Evolutionary conservation across 2,797 vertebrate genomes (phyloP).

Genomic region (Rhadinocentrus ornatus): DNA sequence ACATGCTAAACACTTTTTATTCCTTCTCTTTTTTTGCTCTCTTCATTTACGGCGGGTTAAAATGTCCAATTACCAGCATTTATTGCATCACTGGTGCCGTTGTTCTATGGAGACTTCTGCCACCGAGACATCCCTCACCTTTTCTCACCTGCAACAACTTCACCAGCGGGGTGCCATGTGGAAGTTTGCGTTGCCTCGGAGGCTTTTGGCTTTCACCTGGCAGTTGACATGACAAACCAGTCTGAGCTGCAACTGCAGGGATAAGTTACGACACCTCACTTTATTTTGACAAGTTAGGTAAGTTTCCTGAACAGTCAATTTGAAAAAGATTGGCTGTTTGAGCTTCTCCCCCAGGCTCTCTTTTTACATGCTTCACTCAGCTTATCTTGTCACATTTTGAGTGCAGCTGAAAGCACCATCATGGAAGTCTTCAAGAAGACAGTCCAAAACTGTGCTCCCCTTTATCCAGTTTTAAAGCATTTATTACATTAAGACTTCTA

Average conservation of each 20-base stretch:
- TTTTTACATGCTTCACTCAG: slow-evolving; percentile 4
- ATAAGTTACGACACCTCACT: background rate
- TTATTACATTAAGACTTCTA: background rate
- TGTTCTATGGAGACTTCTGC: slow-evolving; percentile 2
- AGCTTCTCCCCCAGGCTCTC: background rate
- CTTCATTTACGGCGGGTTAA: background rate
- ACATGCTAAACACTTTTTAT: slow-evolving; percentile 1
- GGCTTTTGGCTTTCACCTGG: background rate
- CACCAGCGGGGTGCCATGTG: background rate
- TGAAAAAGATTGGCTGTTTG: slow-evolving; percentile 1
- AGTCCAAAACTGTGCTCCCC: background rate
- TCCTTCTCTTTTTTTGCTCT: background rate
- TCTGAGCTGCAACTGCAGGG: background rate
- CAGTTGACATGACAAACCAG: slow-evolving; percentile 13
- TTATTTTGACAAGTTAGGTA: background rate
- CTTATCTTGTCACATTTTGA: background rate
- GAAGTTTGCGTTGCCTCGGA: background rate
- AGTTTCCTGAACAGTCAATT: slow-evolving; percentile 3
- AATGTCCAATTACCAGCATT: background rate
- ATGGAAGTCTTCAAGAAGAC: background rate
- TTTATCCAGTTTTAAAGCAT: background rate
- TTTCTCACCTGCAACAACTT: slow-evolving; percentile 1
- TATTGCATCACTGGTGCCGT: no score
- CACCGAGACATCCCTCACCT: background rate
- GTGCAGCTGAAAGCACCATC: background rate